Evolutionary conservation across 2,888 invertebrate species (phyloP).

Genomic region (Leucophenga maculata): DNA sequence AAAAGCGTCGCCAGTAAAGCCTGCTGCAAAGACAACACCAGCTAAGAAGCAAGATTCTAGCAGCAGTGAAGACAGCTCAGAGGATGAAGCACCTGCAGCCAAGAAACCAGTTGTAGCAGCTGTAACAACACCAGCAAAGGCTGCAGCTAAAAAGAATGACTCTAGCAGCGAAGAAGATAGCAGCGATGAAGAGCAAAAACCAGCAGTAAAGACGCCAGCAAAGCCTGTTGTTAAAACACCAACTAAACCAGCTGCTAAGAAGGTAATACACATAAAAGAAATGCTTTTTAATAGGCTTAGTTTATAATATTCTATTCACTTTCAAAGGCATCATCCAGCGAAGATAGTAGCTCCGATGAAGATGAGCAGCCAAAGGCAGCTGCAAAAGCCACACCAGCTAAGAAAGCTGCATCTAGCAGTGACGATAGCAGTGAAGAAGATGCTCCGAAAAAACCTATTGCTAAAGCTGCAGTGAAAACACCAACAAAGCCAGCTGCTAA

Average conservation of each 20-base stretch:
- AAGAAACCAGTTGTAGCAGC: slow-evolving; percentile 29
- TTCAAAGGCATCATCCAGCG: slow-evolving; percentile 60
- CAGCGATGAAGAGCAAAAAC: slow-evolving; percentile 59
- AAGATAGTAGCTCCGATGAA: slow-evolving; percentile 72
- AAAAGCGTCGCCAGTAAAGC: slow-evolving; percentile 10
- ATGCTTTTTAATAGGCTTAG: background rate
- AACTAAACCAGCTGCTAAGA: slow-evolving; percentile 50
- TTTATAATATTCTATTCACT: background rate
- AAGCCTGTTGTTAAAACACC: slow-evolving; percentile 36
- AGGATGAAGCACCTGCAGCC: slow-evolving; percentile 35
- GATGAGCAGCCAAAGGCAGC: slow-evolving; percentile 46
- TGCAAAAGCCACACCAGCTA: slow-evolving; percentile 19
- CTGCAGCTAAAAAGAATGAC: slow-evolving; percentile 41
- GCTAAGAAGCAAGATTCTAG: slow-evolving; percentile 31
- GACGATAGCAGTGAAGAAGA: slow-evolving; percentile 46
- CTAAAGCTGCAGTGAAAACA: slow-evolving; percentile 37
- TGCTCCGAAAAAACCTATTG: slow-evolving; percentile 13
- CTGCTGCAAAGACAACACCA: slow-evolving; percentile 32
- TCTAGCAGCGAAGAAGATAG: slow-evolving; percentile 60
- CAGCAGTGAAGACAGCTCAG: slow-evolving; percentile 44
- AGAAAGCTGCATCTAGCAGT: slow-evolving; percentile 31
- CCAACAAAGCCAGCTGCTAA: slow-evolving; percentile 38
- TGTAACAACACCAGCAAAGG: slow-evolving; percentile 54
- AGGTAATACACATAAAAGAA: slow-evolving; percentile 33
- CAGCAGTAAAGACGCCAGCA: slow-evolving; percentile 36